Evolutionary conservation across 2,113 vertebrate genomes (phyloP), one percentile per base, ranked within the genome.

Genomic region (Percopsis transmontana): DNA sequence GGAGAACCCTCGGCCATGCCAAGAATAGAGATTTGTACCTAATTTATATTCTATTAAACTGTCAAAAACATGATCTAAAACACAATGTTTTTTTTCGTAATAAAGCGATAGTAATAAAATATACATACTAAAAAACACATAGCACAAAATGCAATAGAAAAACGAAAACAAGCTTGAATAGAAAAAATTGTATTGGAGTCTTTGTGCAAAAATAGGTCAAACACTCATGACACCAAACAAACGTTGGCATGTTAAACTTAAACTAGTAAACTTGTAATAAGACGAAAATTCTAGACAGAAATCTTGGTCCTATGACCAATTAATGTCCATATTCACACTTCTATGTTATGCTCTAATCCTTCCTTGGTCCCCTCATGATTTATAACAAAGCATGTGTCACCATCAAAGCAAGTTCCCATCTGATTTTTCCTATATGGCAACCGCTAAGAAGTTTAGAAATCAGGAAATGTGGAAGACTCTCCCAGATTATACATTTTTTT

Each of bases 371-470:
- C 59, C 80, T 68, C 60, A 42, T 74, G 76, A 78, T 74, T 85
- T 72, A 82, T 70, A 52, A 44, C 42, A 84, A 80, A 62, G 12
- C 71, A 76, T 76, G 74, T 63, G 57, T 68, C 48, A 83, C 76
- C 83, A 87, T 91, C 81, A 91, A 91, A 91, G 84, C 58, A 1
- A 55, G 44, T 66, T 68, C 82, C 77, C 84, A 88, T 91, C 85
- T 87, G 75, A 90, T 82, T 70, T 80, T 48, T 41, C 56, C 62
- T 81, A 73, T 72, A 77, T 90, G 90, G 89, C 89, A 89, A 80
- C 80, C 77, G 83, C 82, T 87, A 64, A 79, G 77, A 85, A 80
- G 69, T 70, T 64, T 62, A 71, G 64, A 84, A 90, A 85, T 76
- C 62, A 42, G 67, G 66, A 81, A 82, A 82, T 79, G 47, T 80